phyloP scores from a whole-genome alignment of 2,888 invertebrate genomes.

The Limnephilus marmoratus region DNA sequence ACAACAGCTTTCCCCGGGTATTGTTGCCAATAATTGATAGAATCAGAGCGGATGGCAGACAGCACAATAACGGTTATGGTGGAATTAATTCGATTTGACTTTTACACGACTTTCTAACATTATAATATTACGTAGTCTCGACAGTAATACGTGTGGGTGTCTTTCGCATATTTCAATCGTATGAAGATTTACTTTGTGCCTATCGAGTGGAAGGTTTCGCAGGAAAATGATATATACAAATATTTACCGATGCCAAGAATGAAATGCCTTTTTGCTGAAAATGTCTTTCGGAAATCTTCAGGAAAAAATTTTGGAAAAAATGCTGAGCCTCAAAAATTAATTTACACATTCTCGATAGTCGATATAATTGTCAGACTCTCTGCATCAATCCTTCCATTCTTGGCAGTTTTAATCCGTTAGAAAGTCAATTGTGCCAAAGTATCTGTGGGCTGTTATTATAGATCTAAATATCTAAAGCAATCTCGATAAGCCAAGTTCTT shows the following conservation, averaged over 20 bases:
- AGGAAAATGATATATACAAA: not conserved
- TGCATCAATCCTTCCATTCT: not conserved
- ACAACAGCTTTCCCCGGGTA: conserved; percentile 21
- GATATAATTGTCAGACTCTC: not conserved
- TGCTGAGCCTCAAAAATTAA: not conserved
- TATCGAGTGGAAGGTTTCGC: not conserved
- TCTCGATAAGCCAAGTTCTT: not conserved
- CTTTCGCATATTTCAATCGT: not conserved
- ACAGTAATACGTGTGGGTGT: not conserved
- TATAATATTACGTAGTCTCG: not conserved
- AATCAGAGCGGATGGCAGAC: conserved; percentile 1
- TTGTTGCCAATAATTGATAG: not conserved
- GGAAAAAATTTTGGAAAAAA: too few relatives aligned
- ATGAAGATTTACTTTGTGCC: not conserved
- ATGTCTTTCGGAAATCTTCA: too few relatives aligned
- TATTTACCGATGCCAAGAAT: too few relatives aligned
- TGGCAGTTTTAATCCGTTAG: not conserved
- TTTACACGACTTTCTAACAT: not conserved
- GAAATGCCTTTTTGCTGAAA: too few relatives aligned
- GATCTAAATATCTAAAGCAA: not conserved
- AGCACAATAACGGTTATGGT: conserved; percentile 14
- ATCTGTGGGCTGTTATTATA: too few relatives aligned
- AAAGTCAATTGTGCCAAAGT: too few relatives aligned
- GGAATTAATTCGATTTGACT: not conserved
- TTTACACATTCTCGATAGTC: not conserved